Evolutionary conservation across 2,888 invertebrate genomes (phyloP).

Genomic region (Sarcophaga caerulescens): DNA sequence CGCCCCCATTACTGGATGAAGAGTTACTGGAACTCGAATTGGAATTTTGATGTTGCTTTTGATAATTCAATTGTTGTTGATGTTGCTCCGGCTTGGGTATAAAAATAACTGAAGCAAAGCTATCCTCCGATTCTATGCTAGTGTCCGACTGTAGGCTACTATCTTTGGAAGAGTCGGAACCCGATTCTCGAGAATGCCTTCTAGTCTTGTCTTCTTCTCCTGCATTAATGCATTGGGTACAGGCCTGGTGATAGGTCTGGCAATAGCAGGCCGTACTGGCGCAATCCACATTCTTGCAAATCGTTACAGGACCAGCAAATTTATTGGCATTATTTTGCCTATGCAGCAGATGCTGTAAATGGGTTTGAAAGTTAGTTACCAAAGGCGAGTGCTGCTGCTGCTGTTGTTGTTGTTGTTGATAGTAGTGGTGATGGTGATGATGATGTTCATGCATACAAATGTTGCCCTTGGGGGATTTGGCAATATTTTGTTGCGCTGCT

Average conservation of each 20-base stretch:
- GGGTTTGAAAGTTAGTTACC: slow-evolving; percentile 64
- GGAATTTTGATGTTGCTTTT: slow-evolving; percentile 77
- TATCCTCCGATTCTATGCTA: slow-evolving; percentile 96
- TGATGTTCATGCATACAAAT: slow-evolving; percentile 68
- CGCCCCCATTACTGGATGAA: slow-evolving; percentile 78
- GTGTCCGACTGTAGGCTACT: slow-evolving; percentile 96
- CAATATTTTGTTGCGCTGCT: slow-evolving; percentile 7
- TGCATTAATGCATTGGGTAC: slow-evolving; percentile 73
- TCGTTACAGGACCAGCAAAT: slow-evolving; percentile 75
- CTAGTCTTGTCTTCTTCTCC: slow-evolving; percentile 82
- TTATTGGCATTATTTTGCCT: slow-evolving; percentile 69
- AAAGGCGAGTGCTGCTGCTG: slow-evolving; percentile 72
- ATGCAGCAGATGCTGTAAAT: slow-evolving; percentile 70
- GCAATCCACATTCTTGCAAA: slow-evolving; percentile 79
- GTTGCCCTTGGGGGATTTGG: slow-evolving; percentile 52
- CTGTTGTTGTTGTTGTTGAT: slow-evolving; percentile 71
- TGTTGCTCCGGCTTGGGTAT: slow-evolving; percentile 89
- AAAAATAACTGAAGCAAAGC: slow-evolving; percentile 95
- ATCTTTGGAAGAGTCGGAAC: slow-evolving; percentile 93
- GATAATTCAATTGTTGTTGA: slow-evolving; percentile 78
- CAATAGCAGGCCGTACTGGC: slow-evolving; percentile 73
- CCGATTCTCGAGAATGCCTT: slow-evolving; percentile 91
- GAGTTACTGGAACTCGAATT: slow-evolving; percentile 79
- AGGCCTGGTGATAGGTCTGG: slow-evolving; percentile 76
- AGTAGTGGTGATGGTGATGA: slow-evolving; percentile 65